These are phyloP conservation scores for Cossypha heuglini DNA, from an alignment of 2,797 vertebrate genomes.

Conservation along the genomic window DNA sequence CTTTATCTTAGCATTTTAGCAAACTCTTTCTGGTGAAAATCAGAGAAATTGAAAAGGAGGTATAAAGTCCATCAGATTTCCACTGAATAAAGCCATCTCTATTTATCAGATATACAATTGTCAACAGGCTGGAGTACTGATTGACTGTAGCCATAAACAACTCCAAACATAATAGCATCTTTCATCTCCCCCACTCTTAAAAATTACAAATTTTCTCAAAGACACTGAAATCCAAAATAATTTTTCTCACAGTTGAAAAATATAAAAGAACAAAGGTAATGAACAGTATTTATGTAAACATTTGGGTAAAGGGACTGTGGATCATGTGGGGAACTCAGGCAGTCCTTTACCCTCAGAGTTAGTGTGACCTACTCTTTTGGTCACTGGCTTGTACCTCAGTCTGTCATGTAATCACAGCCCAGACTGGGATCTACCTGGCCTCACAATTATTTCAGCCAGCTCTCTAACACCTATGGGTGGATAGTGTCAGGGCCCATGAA, in stretches of 20 bases:
- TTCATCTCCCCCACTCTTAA: background rate
- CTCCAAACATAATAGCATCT: background rate
- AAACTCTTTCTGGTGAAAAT: background rate
- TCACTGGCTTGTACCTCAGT: background rate
- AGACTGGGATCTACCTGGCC: background rate
- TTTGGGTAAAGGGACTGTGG: background rate
- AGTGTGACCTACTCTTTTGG: background rate
- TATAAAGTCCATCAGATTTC: background rate
- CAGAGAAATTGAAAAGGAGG: background rate
- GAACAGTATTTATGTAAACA: rapidly evolving
- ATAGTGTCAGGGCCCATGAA: background rate
- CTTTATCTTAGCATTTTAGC: background rate
- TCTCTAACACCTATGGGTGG: background rate
- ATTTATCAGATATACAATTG: background rate
- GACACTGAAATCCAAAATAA: background rate
- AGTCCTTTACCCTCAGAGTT: background rate
- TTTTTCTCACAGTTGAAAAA: background rate
- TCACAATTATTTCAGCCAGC: background rate
- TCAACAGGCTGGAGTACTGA: background rate
- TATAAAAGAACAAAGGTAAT: background rate
- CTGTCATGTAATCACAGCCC: background rate
- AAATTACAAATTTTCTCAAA: background rate
- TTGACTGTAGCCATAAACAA: background rate
- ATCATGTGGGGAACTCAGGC: background rate
- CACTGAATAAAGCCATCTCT: background rate